Evolutionary conservation across 2,113 vertebrate genomes (phyloP).

Genomic region (Mionectes macconnelli): DNA sequence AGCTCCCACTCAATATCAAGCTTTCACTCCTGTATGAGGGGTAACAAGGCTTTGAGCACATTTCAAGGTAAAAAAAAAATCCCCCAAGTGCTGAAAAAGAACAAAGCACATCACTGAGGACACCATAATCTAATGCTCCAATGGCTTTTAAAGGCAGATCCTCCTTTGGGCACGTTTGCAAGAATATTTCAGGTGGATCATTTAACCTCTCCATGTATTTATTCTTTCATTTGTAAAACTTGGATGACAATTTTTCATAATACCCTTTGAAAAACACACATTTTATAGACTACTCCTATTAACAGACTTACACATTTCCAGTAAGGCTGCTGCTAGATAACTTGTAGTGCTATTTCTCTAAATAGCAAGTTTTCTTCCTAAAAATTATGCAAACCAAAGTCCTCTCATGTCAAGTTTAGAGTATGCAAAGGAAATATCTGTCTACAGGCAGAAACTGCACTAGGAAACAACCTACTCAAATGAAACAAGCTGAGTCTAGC

Average conservation of each 20-base stretch:
- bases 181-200: neutral
- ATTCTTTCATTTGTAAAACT: neutral
- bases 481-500: neutral
- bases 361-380: neutral
- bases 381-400: neutral
- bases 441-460: neutral
- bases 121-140: neutral
- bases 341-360: neutral
- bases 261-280: neutral
- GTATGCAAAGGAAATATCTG: neutral
- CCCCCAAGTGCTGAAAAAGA: neutral
- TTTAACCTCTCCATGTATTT: neutral
- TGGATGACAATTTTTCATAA: neutral
- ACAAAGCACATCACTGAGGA: neutral
- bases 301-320: neutral
- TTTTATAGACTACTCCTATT: neutral
- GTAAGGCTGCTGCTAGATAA: neutral
- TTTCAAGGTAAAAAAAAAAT: neutral
- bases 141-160: neutral
- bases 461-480: neutral
- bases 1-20: neutral
- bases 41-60: neutral
- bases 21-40: neutral
- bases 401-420: neutral
- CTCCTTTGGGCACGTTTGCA: neutral